Evolutionary conservation across 2,888 invertebrate species (phyloP).

Genomic region (Gymnoscelis rufifasciata): DNA sequence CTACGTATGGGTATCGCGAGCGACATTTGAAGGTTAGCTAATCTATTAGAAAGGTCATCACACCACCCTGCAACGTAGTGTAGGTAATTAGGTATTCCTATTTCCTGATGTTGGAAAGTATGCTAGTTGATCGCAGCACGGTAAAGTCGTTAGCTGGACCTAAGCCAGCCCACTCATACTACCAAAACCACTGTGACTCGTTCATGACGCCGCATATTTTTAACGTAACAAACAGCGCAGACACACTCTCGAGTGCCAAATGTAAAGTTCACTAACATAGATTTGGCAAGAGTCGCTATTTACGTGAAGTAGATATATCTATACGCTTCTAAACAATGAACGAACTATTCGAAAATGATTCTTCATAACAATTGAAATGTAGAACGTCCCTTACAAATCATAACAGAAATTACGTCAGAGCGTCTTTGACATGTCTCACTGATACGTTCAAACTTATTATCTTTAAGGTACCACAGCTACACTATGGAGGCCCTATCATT

Average conservation of each 20-base stretch:
- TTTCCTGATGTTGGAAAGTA: slow-evolving; percentile 29
- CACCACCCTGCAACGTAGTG: slow-evolving; percentile 18
- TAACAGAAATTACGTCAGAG: too few relatives aligned
- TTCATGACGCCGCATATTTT: slow-evolving; percentile 76
- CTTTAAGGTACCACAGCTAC: too few relatives aligned
- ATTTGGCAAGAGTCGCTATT: slow-evolving; percentile 71
- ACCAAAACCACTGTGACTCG: slow-evolving; percentile 61
- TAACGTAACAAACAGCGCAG: slow-evolving; percentile 73
- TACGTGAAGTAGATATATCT: slow-evolving; percentile 52
- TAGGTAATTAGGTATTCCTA: slow-evolving; percentile 9
- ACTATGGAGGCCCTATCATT: slow-evolving; percentile 15
- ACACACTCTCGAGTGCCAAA: slow-evolving; percentile 70
- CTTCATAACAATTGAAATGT: not conserved
- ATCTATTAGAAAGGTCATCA: slow-evolving; percentile 30
- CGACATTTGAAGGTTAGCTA: slow-evolving; percentile 39
- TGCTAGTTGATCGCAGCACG: slow-evolving; percentile 35
- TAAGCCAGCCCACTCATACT: slow-evolving; percentile 60
- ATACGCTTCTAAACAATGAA: too few relatives aligned
- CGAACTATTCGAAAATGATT: not conserved
- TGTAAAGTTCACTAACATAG: slow-evolving; percentile 77
- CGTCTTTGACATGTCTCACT: too few relatives aligned
- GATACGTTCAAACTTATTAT: not conserved
- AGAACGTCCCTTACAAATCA: too few relatives aligned
- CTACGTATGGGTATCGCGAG: slow-evolving; percentile 32
- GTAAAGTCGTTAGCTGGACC: slow-evolving; percentile 52